Evolutionary conservation across 2,888 invertebrate species (phyloP).

Genomic region (Lasiommata megera): DNA sequence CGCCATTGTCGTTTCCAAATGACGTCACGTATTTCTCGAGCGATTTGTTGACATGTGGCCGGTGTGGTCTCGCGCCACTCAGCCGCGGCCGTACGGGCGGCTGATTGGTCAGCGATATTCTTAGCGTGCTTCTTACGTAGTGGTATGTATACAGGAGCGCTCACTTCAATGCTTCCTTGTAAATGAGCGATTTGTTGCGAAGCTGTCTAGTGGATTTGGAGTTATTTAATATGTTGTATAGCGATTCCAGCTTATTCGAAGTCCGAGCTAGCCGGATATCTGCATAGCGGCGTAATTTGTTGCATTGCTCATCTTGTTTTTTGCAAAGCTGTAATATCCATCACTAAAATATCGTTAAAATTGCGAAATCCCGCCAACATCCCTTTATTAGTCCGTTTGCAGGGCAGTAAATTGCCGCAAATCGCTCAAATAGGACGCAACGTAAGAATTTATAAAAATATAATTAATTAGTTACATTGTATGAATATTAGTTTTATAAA

Average conservation of each 20-base stretch:
- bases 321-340: too few species aligned
- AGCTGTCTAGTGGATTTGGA: too few species aligned
- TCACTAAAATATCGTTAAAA: too few species aligned
- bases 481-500: conserved; percentile 60
- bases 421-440: neutral
- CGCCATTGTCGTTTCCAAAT: neutral
- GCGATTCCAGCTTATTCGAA: neutral
- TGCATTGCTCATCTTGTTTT: too few species aligned
- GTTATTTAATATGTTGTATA: neutral
- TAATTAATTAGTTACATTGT: conserved; percentile 20
- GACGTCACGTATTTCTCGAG: too few species aligned
- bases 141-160: conserved; percentile 9
- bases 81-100: neutral
- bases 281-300: too few species aligned
- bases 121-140: conserved; percentile 7
- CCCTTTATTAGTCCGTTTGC: too few species aligned
- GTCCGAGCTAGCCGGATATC: too few species aligned
- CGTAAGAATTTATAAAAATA: conserved; percentile 15
- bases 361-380: too few species aligned
- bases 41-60: neutral
- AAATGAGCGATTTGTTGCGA: neutral
- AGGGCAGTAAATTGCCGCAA: neutral
- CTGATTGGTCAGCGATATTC: neutral
- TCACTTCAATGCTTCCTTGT: neutral
- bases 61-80: neutral